Conservation (phyloP, 2,888 invertebrate genomes). For the Hydraecia micacea region DNA sequence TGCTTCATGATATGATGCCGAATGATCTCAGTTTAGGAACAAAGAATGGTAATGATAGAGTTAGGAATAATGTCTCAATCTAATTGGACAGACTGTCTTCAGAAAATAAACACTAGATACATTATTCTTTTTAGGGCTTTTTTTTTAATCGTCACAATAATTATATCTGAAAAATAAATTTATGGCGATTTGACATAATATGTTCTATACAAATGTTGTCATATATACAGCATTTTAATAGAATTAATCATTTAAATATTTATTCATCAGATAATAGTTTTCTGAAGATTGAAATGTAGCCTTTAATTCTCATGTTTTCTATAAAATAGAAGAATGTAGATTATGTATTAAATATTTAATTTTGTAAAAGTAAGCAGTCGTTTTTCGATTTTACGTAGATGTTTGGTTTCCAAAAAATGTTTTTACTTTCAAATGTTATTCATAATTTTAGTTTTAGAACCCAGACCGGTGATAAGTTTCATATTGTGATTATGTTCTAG, state of each 20-base stretch:
- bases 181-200: neutral
- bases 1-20: slow-evolving; percentile 86
- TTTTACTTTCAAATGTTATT: slow-evolving; percentile 20
- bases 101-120: slow-evolving; percentile 1
- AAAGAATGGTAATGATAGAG: slow-evolving; percentile 78
- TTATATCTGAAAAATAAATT: neutral
- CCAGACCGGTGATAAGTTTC: slow-evolving; percentile 39
- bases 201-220: neutral
- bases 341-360: slow-evolving; percentile 1
- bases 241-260: neutral
- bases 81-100: slow-evolving; percentile 63
- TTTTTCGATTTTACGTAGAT: neutral
- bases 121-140: neutral
- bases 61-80: slow-evolving; percentile 79
- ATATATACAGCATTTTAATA: neutral
- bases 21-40: slow-evolving; percentile 87
- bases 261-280: neutral
- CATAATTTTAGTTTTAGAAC: slow-evolving; percentile 20
- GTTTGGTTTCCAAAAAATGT: neutral
- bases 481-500: slow-evolving; percentile 62
- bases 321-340: slow-evolving; percentile 41
- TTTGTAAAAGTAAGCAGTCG: neutral
- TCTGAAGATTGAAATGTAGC: neutral
- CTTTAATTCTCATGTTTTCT: slow-evolving; percentile 30
- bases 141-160: neutral